Base-by-base conservation (phyloP, 2,797 vertebrate species). In the Aldrovandia affinis region DNA sequence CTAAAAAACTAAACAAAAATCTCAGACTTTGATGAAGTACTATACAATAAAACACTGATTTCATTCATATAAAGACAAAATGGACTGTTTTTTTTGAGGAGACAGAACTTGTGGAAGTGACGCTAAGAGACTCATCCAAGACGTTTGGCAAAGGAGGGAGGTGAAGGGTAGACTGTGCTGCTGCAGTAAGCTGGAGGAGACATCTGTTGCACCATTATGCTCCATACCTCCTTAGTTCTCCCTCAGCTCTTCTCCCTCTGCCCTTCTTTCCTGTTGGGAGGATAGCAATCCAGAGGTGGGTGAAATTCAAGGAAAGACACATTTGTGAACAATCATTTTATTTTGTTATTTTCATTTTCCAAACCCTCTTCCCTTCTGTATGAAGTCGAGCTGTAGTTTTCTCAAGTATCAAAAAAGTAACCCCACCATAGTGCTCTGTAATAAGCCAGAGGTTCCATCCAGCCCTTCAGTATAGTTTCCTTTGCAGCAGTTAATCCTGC, bases 41-140 rank as follows among this genome's bases (percentile, higher is more conserved):
- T 83, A 75, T 88, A 86, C 83, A 86, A 84, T 85, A 81, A 89
- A 88, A 87, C 75, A 84, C 70, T 81, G 82, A 82, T 81, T 88
- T 83, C 70, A 83, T 57, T 57, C 15, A 22, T 22, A 57, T 86
- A 87, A 81, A 80, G 83, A 54, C 82, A 87, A 28, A 81, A 70
- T 82, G 73, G 78, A 83, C 55, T 85, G 81, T 63, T 78, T 80
- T 28, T 78, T 82, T 85, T 83, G 79, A 70, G 73, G 80, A 61
- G 80, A 55, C 42, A 47, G 42, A n/a, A 12, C 28, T 79, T 57
- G 55, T 44, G 44, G 33, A 54, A 39, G 65, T n/a, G 33, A 81
- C 80, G 42, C 78, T 39, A 52, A 55, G 83, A 52, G 47, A 65
- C 8, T 44, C 20, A 78, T 80, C 78, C 55, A 25, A 42, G 50